Evolutionary conservation across 2,113 vertebrate genomes (phyloP), one percentile per base, ranked within the genome.

Genomic region (Epinephelus cyanopodus): DNA sequence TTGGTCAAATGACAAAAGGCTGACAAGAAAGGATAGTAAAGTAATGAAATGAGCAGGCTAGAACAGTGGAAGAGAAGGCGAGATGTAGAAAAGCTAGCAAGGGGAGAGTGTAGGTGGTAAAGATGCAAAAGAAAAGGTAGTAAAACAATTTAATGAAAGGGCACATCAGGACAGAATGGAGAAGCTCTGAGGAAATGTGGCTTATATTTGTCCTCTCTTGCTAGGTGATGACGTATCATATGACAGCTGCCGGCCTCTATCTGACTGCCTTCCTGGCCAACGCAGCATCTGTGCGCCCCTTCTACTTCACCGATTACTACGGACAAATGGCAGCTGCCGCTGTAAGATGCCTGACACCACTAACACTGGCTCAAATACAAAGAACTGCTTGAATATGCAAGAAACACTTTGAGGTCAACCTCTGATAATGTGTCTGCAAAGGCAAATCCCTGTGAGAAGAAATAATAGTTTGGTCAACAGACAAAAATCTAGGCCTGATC

Each of bases 151-250:
- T 7, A 2, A 21, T 11, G 47, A 52, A 23, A 17, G 13, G 11
- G 17, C 18, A 33, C 19, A 52, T 15, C 50, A 23, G 15, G 33
- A n/a, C 11, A 37, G 33, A 37, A 37, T 1, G 33, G 33, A 27
- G 27, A 62, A 23, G 56, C 63, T 53, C 18, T 67, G 17, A 13
- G 2, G 27, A 66, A 17, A 5, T 19, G 33, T 57, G 6, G 7
- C 58, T 86, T 15, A 84, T 52, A 25, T 56, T 69, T 69, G 39
- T 69, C 37, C 66, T 18, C 27, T 5, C 80, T 50, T 90, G 15
- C n/a, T 72, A 99, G 98, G 84, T 97, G 75, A 91, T 98, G 96
- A 85, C 92, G 74, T 98, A 96, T 70, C 92, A 97, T 0, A 50
- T 75, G 0, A 65, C 86, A 0, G 96, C 96, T 2, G 84, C 96